phyloP scores from a whole-genome alignment of 2,888 invertebrate species.

The Horisme vitalbata region DNA sequence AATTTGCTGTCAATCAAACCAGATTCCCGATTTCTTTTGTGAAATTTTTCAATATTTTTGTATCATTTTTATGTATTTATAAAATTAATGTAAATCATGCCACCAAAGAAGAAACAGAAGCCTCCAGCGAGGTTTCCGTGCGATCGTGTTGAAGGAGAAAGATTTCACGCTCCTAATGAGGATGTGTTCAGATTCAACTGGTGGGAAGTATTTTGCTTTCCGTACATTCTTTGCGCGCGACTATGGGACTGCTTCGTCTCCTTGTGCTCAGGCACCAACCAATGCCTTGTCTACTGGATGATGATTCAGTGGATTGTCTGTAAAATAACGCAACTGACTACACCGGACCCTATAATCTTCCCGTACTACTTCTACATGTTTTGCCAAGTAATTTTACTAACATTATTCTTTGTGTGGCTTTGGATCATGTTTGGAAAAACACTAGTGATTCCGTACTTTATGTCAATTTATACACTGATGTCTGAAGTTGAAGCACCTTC shows the following conservation, averaged over 20 bases:
- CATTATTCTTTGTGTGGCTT: constrained; percentile 47
- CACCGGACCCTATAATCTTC: constrained; percentile 64
- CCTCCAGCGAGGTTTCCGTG: constrained; percentile 41
- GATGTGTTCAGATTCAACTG: constrained; percentile 59
- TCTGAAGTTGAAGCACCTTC: constrained; percentile 8
- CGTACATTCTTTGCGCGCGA: constrained; percentile 59
- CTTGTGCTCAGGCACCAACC: constrained; percentile 63
- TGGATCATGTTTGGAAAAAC: constrained; percentile 58
- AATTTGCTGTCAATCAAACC: too few relatives aligned
- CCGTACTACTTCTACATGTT: constrained; percentile 72
- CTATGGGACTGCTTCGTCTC: constrained; percentile 60
- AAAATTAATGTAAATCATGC: constrained; percentile 40
- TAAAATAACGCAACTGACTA: constrained; percentile 59
- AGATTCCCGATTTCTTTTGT: too few relatives aligned
- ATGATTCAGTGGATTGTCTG: constrained; percentile 68
- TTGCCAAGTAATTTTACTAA: constrained; percentile 62
- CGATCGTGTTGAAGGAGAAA: constrained; percentile 50
- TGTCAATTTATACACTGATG: constrained; percentile 44
- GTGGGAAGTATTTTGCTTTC: constrained; percentile 72
- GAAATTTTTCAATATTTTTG: too few relatives aligned
- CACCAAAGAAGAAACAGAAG: constrained; percentile 42
- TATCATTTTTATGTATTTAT: too few relatives aligned
- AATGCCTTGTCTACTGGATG: constrained; percentile 68
- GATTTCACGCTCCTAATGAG: constrained; percentile 54
- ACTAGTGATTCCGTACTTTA: constrained; percentile 55